Percentiles rank a stretch among this genome's conserved stretches.
These are phyloP conservation scores for Anthonomus grandis DNA, from an alignment of 1,140 invertebrate species.

Conservation along the genomic window DNA sequence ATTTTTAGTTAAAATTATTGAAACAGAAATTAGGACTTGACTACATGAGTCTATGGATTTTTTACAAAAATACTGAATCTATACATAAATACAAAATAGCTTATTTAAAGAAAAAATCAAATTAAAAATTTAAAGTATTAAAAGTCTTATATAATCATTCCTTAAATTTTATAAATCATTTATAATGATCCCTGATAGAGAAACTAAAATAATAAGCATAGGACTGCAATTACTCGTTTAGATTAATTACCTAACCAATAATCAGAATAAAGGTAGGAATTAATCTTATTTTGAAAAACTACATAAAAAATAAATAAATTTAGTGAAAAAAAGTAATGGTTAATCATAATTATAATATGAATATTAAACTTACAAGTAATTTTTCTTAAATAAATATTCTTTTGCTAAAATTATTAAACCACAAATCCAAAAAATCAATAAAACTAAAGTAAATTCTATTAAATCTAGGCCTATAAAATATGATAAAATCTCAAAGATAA, in stretches of 20 bases:
- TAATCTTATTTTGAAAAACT: slow-evolving; percentile 62
- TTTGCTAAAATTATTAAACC: slow-evolving; percentile 54
- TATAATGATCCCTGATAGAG: slow-evolving; percentile 61
- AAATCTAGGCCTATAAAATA: slow-evolving; percentile 50
- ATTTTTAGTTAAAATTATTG: slow-evolving; percentile 68
- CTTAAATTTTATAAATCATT: slow-evolving; percentile 54
- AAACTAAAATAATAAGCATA: slow-evolving; percentile 61
- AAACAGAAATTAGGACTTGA: slow-evolving; percentile 65
- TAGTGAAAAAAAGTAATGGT: slow-evolving; percentile 54
- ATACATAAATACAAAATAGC: slow-evolving; percentile 54
- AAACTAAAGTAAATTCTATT: slow-evolving; percentile 53
- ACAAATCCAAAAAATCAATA: slow-evolving; percentile 55
- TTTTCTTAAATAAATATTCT: slow-evolving; percentile 47
- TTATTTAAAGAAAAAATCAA: slow-evolving; percentile 51
- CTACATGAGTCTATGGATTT: slow-evolving; percentile 70
- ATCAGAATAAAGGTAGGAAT: slow-evolving; percentile 62
- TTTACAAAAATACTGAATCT: slow-evolving; percentile 63
- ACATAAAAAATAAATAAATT: slow-evolving; percentile 65
- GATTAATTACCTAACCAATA: slow-evolving; percentile 62
- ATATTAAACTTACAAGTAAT: slow-evolving; percentile 54
- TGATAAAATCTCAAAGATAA: slow-evolving; percentile 44
- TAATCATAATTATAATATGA: slow-evolving; percentile 56
- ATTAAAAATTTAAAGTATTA: slow-evolving; percentile 38
- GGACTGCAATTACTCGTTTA: slow-evolving; percentile 57
- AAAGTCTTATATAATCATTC: slow-evolving; percentile 37